Conservation (phyloP, 2,113 vertebrate genomes). For the Python bivittatus region DNA sequence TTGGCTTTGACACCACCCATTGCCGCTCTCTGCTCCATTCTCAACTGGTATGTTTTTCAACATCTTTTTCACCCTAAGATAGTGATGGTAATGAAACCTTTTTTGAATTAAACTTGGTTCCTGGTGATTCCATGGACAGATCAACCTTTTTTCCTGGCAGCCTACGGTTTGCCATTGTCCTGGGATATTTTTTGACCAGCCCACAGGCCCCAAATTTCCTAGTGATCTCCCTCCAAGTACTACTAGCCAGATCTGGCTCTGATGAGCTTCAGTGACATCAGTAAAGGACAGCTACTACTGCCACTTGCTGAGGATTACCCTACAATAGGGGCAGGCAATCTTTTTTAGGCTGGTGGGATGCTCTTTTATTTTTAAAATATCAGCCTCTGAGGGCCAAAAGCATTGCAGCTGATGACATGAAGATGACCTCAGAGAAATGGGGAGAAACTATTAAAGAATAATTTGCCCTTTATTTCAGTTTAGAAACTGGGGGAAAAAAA, state of each 20-base stretch:
- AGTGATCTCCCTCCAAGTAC: not conserved
- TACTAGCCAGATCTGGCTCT: not conserved
- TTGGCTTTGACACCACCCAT: not conserved
- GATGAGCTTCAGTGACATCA: not conserved
- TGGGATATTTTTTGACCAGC: not conserved
- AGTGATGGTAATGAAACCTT: not conserved
- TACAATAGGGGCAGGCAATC: not conserved
- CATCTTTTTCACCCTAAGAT: not conserved
- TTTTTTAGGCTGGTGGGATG: not conserved
- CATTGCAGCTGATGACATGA: not conserved
- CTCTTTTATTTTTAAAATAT: not conserved
- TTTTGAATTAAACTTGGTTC: not conserved
- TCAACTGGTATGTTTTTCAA: not conserved
- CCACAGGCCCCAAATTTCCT: not conserved
- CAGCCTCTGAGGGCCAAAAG: not conserved
- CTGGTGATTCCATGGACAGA: not conserved
- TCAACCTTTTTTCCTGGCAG: not conserved
- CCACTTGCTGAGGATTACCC: not conserved
- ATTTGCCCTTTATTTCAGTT: not conserved
- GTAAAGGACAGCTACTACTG: not conserved
- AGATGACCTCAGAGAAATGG: not conserved
- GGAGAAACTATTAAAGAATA: not conserved
- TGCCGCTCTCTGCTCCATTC: not conserved
- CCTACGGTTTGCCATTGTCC: not conserved
- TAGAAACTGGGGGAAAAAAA: not conserved